Evolutionary conservation across 2,113 vertebrate species (phyloP).

Genomic region (Mesembrinibis cayennensis): DNA sequence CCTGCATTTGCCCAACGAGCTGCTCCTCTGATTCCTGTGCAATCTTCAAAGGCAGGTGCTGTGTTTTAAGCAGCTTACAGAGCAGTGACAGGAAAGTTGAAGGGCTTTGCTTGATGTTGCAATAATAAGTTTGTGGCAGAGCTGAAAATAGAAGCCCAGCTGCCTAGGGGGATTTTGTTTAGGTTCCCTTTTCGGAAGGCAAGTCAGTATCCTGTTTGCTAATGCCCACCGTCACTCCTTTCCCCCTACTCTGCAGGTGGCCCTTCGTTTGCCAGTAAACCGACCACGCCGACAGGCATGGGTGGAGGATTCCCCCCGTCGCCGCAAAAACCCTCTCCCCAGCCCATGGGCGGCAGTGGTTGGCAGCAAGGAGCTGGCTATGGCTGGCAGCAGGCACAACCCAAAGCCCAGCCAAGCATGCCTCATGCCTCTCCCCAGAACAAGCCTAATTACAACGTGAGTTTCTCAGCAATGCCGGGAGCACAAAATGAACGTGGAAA

Average conservation of each 20-base stretch:
- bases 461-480: conserved; percentile 84
- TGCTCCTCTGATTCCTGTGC: neutral
- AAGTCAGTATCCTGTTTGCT: neutral
- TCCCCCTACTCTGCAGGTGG: conserved; percentile 67
- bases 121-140: neutral
- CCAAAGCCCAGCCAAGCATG: conserved; percentile 76
- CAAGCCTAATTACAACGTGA: conserved; percentile 96
- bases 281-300: conserved; percentile 90
- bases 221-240: fast-evolving
- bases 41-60: neutral
- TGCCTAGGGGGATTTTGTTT: neutral
- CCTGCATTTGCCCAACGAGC: fast-evolving
- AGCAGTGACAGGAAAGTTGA: neutral
- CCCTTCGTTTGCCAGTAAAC: conserved; percentile 93
- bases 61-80: neutral
- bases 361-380: conserved; percentile 84
- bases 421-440: conserved; percentile 92
- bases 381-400: conserved; percentile 76
- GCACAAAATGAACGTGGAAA: conserved; percentile 79
- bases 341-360: conserved; percentile 77
- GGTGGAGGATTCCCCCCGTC: conserved; percentile 90
- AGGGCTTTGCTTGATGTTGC: neutral
- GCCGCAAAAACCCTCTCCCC: conserved; percentile 88
- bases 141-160: neutral
- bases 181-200: neutral